phyloP scores from a whole-genome alignment of 1,140 invertebrate genomes.

The Aphidius gifuensis region DNA sequence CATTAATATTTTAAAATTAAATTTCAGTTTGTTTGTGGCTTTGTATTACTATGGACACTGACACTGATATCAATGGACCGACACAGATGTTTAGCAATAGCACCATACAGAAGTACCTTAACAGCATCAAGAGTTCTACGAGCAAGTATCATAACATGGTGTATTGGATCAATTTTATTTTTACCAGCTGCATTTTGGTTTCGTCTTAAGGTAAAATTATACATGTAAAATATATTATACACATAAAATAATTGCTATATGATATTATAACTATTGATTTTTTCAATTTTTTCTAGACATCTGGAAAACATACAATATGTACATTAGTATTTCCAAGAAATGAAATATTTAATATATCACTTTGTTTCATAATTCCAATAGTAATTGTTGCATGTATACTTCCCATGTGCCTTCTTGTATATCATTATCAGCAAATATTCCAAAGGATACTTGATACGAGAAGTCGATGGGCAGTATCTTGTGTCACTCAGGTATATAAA shows the following conservation, averaged over 20 bases:
- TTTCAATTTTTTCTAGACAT: constrained; percentile 15
- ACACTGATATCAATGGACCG: constrained; percentile 62
- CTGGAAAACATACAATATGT: constrained; percentile 48
- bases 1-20: constrained; percentile 9
- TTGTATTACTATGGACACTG: constrained; percentile 62
- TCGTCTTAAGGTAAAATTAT: constrained; percentile 31
- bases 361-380: constrained; percentile 58
- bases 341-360: constrained; percentile 52
- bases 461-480: constrained; percentile 55
- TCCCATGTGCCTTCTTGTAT: constrained; percentile 59
- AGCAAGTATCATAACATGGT: constrained; percentile 53
- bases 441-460: constrained; percentile 57
- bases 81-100: constrained; percentile 58
- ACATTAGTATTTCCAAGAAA: constrained; percentile 59
- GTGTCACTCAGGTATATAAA: constrained; percentile 46
- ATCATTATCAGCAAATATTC: constrained; percentile 61
- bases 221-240: not conserved
- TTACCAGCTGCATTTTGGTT: constrained; percentile 60
- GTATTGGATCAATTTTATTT: constrained; percentile 54
- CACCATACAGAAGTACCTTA: constrained; percentile 58
- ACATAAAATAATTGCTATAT: not conserved
- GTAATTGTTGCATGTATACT: constrained; percentile 56
- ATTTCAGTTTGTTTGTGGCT: constrained; percentile 61
- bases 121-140: constrained; percentile 50
- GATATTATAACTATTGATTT: not conserved